Conservation (phyloP, 2,888 invertebrate species). For the Conchocele bisecta region DNA sequence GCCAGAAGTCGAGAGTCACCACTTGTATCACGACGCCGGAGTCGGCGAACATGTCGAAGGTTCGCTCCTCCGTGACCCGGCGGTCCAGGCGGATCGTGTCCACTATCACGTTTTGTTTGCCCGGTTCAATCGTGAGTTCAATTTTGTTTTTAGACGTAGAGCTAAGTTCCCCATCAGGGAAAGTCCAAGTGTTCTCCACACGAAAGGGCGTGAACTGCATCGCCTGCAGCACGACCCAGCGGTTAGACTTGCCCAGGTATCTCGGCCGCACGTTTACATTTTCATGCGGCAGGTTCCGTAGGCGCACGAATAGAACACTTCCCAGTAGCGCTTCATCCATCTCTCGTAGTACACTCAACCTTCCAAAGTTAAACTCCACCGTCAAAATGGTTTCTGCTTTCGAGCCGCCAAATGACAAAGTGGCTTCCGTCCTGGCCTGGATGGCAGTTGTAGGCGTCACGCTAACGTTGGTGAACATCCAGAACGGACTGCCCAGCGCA, state of each 20-base stretch:
- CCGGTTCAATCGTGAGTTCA: constrained; percentile 32
- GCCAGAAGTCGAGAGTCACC: constrained; percentile 57
- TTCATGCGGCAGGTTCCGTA: constrained; percentile 44
- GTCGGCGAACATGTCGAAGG: constrained; percentile 44
- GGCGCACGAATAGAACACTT: constrained; percentile 21
- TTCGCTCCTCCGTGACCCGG: constrained; percentile 18
- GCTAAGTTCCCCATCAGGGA: constrained; percentile 58
- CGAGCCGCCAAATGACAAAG: constrained; percentile 20
- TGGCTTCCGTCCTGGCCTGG: constrained; percentile 7
- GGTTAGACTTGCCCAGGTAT: constrained; percentile 21
- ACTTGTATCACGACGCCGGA: constrained; percentile 49
- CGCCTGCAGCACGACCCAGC: constrained; percentile 24
- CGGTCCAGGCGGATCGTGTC: constrained; percentile 53
- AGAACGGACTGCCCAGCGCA: constrained; percentile 42
- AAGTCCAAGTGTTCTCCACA: constrained; percentile 43
- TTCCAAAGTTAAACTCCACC: constrained; percentile 26
- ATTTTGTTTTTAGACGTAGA: constrained; percentile 45
- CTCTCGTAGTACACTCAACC: constrained; percentile 37
- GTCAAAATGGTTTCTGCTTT: background rate
- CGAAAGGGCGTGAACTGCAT: constrained; percentile 42
- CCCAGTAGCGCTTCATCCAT: constrained; percentile 43
- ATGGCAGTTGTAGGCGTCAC: constrained; percentile 11
- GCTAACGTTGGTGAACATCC: constrained; percentile 52
- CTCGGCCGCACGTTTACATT: constrained; percentile 42
- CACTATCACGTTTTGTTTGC: constrained; percentile 37